Evolutionary conservation across 2,113 vertebrate species (phyloP), one percentile per base, ranked within the genome.

Genomic region (Eonycteris spelaea): DNA sequence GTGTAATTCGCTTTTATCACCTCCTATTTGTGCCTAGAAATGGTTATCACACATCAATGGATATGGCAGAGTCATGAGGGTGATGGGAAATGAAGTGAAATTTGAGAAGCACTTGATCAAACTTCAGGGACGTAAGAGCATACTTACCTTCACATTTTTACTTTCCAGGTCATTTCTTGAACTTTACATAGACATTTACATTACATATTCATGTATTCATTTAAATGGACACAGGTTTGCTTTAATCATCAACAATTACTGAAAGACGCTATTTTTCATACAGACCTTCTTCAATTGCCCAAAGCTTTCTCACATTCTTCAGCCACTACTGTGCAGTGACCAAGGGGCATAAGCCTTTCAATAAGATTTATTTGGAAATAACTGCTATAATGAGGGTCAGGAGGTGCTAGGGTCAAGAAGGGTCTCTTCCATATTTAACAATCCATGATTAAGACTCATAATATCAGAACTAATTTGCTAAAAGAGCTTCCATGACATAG

Each of bases 151-250:
- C 30, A 38, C 19, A 68, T 53, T 73, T 90, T 88, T 77, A 78
- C 45, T 59, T 79, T 40, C 71, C 38, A 93, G 24, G 45, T 67
- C 59, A 90, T 77, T 85, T 94, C 88, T 28, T 77, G 63, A 85
- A 30, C 40, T 90, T 30, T 87, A 0, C 53, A 67, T 16, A 70
- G 45, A 30, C 57, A 65, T 55, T 91, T 86, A 43, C 2, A 84
- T 53, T 28, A 35, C 0, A 1, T 22, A 83, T 33, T 43, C 45
- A 74, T 1, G 4, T 24, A n/a, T 53, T 43, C 82, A 53, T 26
- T 59, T 91, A 77, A 79, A n/a, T 0, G 19, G 24, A 95, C 28
- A n/a, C 24, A 38, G 5, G 35, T 63, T 59, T 92, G 53, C 30
- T 59, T 83, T 3, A 6, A 61, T n/a, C 70, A 90, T 12, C 74